phyloP scores from a whole-genome alignment of 2,113 vertebrate genomes.

The Thalassarche chlororhynchos region DNA sequence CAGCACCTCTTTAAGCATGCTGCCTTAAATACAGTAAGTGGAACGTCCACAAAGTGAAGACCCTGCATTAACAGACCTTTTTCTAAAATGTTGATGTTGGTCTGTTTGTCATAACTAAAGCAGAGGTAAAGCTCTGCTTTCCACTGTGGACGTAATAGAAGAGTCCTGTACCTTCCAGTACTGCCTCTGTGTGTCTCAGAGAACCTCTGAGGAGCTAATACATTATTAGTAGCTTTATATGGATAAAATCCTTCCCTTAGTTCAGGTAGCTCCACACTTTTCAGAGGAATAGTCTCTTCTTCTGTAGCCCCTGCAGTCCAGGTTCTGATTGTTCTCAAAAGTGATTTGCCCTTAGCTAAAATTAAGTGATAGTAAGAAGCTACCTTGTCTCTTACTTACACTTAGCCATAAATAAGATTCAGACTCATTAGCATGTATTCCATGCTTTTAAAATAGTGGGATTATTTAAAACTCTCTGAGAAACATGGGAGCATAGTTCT shows the following conservation, averaged over 20 bases:
- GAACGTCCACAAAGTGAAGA: neutral
- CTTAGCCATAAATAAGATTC: neutral
- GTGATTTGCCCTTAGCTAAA: neutral
- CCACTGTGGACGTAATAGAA: neutral
- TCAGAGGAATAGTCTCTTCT: neutral
- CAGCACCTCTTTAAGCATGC: neutral
- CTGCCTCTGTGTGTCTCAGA: neutral
- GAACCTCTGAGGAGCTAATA: neutral
- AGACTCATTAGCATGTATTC: neutral
- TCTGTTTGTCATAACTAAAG: neutral
- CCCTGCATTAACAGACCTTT: neutral
- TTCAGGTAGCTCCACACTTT: neutral
- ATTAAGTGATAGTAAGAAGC: neutral
- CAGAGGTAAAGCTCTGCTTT: neutral
- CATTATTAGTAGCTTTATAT: neutral
- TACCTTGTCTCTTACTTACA: neutral
- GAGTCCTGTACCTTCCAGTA: neutral
- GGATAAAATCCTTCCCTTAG: neutral
- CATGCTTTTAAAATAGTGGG: neutral
- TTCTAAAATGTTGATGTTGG: neutral
- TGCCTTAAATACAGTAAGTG: neutral
- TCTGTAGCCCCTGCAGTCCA: neutral
- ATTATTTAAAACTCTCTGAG: neutral
- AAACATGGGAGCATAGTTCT: neutral
- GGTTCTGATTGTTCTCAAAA: neutral